Percentiles rank a stretch among this genome's conserved stretches.
phyloP scores from a whole-genome alignment of 2,888 invertebrate genomes.

The Mesorhabditis belari region DNA sequence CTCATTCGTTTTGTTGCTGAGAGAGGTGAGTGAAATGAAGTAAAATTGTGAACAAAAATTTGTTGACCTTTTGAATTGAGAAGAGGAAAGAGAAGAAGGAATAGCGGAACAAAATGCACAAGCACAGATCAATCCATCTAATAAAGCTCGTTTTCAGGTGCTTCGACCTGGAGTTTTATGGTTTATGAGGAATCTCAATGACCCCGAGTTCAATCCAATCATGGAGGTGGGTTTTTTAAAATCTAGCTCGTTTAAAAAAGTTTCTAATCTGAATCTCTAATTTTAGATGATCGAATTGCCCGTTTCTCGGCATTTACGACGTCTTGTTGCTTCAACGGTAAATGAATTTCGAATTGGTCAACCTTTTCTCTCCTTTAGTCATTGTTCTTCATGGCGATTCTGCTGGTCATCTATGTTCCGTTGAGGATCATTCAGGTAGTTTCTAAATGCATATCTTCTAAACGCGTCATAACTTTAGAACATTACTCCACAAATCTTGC shows the following conservation, averaged over 20 bases:
- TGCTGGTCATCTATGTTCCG: constrained; percentile 92
- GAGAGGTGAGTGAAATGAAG: constrained; percentile 64
- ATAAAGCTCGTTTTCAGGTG: constrained; percentile 5
- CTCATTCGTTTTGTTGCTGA: constrained; percentile 80
- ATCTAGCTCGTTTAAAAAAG: neutral
- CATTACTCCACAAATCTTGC: constrained; percentile 78
- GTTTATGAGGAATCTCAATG: constrained; percentile 94
- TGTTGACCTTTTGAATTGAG: neutral
- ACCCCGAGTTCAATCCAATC: constrained; percentile 97
- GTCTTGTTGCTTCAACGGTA: constrained; percentile 84
- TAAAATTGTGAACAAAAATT: neutral
- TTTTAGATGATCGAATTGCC: constrained; percentile 89
- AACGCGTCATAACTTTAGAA: constrained; percentile 60
- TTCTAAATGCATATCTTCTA: constrained; percentile 60
- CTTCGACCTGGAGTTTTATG: constrained; percentile 91
- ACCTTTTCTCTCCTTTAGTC: constrained; percentile 62
- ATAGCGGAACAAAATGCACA: no score
- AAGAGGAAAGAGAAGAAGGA: neutral
- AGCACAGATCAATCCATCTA: constrained; percentile 60
- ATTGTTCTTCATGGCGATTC: constrained; percentile 82
- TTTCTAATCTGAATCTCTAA: no score
- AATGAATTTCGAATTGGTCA: constrained; percentile 66
- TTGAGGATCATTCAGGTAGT: constrained; percentile 70
- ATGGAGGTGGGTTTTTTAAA: constrained; percentile 64
- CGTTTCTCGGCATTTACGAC: constrained; percentile 78